phyloP scores from a whole-genome alignment of 1,140 invertebrate species.

The Dolichoris vasculosae region DNA sequence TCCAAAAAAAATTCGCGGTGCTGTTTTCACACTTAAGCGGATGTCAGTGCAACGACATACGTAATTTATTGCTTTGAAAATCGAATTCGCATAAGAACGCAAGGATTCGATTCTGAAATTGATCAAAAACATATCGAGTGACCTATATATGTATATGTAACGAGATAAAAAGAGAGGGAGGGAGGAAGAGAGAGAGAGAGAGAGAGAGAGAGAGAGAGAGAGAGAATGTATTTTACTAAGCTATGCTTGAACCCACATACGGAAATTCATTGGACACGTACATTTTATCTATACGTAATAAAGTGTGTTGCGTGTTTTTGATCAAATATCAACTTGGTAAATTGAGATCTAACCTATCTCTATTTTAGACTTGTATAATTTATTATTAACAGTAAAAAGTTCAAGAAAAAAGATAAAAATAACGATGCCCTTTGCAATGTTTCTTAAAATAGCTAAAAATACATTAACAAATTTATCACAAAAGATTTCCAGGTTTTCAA shows the following conservation, averaged over 20 bases:
- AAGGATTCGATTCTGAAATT: slow-evolving; percentile 14
- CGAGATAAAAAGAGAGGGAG: neutral
- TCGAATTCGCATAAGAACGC: neutral
- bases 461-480: neutral
- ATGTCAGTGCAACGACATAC: neutral
- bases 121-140: slow-evolving; percentile 31
- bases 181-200: neutral
- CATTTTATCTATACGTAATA: neutral
- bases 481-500: neutral
- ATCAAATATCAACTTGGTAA: neutral
- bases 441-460: neutral
- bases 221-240: neutral
- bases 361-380: neutral
- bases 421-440: neutral
- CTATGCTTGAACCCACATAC: neutral
- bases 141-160: neutral
- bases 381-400: neutral
- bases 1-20: too few species aligned
- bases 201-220: neutral
- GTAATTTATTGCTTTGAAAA: slow-evolving; percentile 28
- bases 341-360: neutral
- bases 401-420: neutral
- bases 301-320: neutral
- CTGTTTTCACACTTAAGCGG: too few species aligned
- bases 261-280: neutral